Evolutionary conservation across 2,888 invertebrate genomes (phyloP).

Genomic region (Dynastes grantii): DNA sequence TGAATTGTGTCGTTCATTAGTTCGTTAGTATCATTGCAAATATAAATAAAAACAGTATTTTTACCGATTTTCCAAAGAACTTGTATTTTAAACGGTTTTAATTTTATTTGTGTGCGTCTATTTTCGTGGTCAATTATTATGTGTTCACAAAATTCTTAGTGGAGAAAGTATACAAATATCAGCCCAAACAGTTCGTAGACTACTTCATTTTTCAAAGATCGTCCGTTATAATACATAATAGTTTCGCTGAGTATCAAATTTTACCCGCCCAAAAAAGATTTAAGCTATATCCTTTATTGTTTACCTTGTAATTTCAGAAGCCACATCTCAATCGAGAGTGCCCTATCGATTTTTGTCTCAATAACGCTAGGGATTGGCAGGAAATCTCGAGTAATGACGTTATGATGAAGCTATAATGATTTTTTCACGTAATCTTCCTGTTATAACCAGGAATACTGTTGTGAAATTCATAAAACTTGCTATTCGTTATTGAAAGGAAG

Average conservation of each 20-base stretch:
- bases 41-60: too few species aligned
- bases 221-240: too few species aligned
- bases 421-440: slow-evolving; percentile 18
- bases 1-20: too few species aligned
- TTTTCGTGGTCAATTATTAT: too few species aligned
- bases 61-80: too few species aligned
- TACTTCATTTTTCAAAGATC: too few species aligned
- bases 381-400: slow-evolving; percentile 38
- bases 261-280: not conserved
- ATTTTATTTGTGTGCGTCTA: too few species aligned
- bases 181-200: too few species aligned
- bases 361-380: not conserved
- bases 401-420: slow-evolving; percentile 28
- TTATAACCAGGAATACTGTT: slow-evolving; percentile 13
- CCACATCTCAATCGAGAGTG: not conserved
- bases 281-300: not conserved
- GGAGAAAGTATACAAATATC: too few species aligned
- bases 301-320: not conserved
- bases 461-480: slow-evolving; percentile 21
- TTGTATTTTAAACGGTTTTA: too few species aligned
- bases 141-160: too few species aligned
- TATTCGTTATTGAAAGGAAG: slow-evolving; percentile 37
- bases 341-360: slow-evolving; percentile 24
- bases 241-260: not conserved
- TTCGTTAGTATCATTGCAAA: too few species aligned